Base-by-base conservation (phyloP, 2,113 vertebrate genomes). In the Amia ocellicauda region DNA sequence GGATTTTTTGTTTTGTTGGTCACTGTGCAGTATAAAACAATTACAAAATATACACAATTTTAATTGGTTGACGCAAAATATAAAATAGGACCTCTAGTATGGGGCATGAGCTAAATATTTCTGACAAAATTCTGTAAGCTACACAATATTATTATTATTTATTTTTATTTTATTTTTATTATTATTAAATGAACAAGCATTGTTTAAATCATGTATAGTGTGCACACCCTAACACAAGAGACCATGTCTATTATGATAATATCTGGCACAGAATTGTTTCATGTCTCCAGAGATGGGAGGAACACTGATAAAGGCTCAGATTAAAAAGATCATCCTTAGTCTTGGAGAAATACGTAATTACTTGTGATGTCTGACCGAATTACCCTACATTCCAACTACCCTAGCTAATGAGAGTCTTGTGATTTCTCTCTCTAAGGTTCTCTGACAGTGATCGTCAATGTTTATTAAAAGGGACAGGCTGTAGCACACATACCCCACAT, bases 271-370 rank as follows among this genome's bases (percentile, higher is more conserved):
- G 31, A 49, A 45, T 51, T 22, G 42, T n/a, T 47, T 47, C n/a
- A 47, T n/a, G 23, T 60, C 65, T 27, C 58, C 17, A 20, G 58
- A 40, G 65, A 47, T 42, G 49, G 65, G 65, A 61, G 58, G 58
- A 45, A 31, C 49, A 8, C 3, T 28, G 36, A 61, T 55, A 54
- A 58, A 59, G 26, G 41, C 7, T 7, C 8, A 56, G 63, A 64
- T 67, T 60, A 53, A 58, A 36, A 16, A 51, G 27, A 23, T 45
- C 36, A 24, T 51, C 51, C 23, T 14, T 27, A 10, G 2, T 19
- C 42, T 17, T 5, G 3, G 16, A 31, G 40, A 49, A 58, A 65
- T 36, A n/a, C 24, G 19, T 22, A 29, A 53, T 29, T 27, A 52
- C 56, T 27, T 22, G 26, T 43, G 40, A 51, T 60, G 57, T 52